These are phyloP conservation scores for Vanessa atalanta DNA, from an alignment of 1,140 invertebrate species.

Conservation along the genomic window DNA sequence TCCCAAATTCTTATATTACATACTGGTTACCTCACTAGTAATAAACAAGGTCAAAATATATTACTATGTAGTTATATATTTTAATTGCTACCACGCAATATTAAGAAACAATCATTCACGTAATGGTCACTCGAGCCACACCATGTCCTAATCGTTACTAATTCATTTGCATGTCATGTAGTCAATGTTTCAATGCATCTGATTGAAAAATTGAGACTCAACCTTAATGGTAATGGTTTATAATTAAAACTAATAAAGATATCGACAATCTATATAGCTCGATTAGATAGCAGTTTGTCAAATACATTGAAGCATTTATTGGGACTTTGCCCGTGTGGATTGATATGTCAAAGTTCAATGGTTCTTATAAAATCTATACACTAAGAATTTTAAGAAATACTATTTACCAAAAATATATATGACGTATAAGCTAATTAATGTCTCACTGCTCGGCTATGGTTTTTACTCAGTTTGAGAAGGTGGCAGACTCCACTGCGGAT, in stretches of 20 bases:
- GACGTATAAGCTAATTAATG: too few species aligned
- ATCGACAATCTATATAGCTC: neutral
- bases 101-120: constrained; percentile 28
- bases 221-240: constrained; percentile 17
- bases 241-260: neutral
- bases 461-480: too few species aligned
- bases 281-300: neutral
- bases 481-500: too few species aligned
- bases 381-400: too few species aligned
- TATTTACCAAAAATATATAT: too few species aligned
- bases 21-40: constrained; percentile 13
- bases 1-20: constrained; percentile 9
- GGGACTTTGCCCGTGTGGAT: too few species aligned
- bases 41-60: constrained; percentile 26
- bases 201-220: constrained; percentile 24
- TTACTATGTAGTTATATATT: constrained; percentile 14
- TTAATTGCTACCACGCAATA: constrained; percentile 37
- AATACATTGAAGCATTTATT: neutral
- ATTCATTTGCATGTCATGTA: constrained; percentile 33
- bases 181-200: constrained; percentile 11
- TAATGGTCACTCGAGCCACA: constrained; percentile 17
- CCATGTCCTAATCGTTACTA: constrained; percentile 32
- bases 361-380: too few species aligned
- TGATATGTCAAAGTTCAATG: too few species aligned
- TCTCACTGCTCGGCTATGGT: too few species aligned